phyloP scores from a whole-genome alignment of 2,797 vertebrate genomes.

The Cryptoprocta ferox region DNA sequence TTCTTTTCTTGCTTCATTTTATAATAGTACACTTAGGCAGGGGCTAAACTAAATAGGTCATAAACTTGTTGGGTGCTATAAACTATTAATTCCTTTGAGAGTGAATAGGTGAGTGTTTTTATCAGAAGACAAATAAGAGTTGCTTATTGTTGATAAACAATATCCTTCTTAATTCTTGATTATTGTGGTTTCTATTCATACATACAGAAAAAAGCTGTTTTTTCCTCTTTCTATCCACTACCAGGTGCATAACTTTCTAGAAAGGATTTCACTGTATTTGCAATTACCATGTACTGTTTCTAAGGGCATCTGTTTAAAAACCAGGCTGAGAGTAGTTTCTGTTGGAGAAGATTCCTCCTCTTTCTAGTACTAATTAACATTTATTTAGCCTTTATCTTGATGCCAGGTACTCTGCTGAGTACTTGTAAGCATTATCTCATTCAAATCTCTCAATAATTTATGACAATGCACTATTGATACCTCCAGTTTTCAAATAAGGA shows the following conservation, averaged over 20 bases:
- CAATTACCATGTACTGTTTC: neutral
- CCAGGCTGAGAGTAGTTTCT: neutral
- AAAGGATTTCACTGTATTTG: neutral
- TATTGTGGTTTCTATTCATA: neutral
- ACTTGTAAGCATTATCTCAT: neutral
- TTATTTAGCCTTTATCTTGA: constrained; percentile 13
- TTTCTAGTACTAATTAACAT: neutral
- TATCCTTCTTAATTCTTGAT: neutral
- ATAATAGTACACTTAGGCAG: neutral
- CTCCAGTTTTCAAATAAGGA: neutral
- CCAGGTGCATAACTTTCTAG: neutral
- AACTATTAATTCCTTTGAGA: neutral
- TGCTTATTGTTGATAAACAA: neutral
- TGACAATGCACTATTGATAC: neutral
- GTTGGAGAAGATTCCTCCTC: neutral
- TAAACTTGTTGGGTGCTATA: neutral
- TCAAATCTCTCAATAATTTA: neutral
- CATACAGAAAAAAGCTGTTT: neutral
- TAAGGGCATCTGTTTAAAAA: neutral
- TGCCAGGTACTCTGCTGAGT: neutral
- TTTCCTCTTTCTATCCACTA: neutral
- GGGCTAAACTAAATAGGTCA: neutral
- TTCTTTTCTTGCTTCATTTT: constrained; percentile 3
- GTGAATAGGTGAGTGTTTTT: neutral
- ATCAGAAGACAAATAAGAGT: neutral